Percentiles rank a stretch among this genome's conserved stretches.
Conservation (phyloP, 2,888 invertebrate species). For the Dasysyrphus tricinctus region DNA sequence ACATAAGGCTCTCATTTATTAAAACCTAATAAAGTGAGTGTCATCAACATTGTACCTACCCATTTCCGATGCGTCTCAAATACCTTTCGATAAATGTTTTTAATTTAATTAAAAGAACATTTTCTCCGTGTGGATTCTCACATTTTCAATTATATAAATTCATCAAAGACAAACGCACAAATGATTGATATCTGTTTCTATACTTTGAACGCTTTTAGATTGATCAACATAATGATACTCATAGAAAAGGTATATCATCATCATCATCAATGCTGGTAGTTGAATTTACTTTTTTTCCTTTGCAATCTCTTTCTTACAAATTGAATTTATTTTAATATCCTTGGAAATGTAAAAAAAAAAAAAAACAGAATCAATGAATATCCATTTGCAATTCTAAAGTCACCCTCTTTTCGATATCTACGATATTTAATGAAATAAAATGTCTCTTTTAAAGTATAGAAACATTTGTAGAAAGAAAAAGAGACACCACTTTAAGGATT, state of each 20-base stretch:
- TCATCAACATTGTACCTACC: no score
- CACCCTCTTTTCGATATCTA: background rate
- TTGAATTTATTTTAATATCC: background rate
- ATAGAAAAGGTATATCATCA: no score
- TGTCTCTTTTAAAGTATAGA: background rate
- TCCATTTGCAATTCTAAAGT: background rate
- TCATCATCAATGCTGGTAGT: background rate
- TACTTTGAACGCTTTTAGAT: background rate
- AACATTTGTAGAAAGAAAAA: background rate
- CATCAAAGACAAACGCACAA: background rate
- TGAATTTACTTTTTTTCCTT: background rate
- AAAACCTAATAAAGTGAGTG: no score
- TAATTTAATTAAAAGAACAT: background rate
- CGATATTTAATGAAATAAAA: background rate
- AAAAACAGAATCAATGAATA: background rate
- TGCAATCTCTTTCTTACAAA: background rate
- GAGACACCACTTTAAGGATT: conserved; percentile 29
- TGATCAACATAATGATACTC: background rate
- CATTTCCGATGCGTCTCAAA: no score
- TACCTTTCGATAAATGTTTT: background rate
- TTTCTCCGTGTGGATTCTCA: no score
- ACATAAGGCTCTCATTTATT: no score
- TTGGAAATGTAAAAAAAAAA: background rate
- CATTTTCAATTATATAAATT: background rate
- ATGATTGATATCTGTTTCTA: background rate